Evolutionary conservation across 2,888 invertebrate species (phyloP), one percentile per base, ranked within the genome.

Genomic region (Plagodis pulveraria): DNA sequence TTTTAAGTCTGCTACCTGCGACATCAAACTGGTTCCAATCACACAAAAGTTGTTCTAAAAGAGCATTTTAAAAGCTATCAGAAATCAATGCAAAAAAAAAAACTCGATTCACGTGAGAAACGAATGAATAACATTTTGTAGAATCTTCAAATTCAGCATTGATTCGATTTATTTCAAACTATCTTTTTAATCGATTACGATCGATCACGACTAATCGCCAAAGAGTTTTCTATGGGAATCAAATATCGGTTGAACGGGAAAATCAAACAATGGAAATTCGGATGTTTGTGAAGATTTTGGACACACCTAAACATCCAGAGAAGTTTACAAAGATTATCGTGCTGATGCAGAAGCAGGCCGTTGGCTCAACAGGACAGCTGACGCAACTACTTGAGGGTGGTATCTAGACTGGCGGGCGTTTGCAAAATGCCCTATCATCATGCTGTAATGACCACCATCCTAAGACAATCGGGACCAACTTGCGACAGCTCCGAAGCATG

Each of bases 241-340:
- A 71, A 70, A 66, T 66, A 60, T 65, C 45, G 48, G 41, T 46
- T 41, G 48, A 60, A 58, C 43, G 54, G 36, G 36, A 35, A 36
- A 53, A 40, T 63, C 68, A 69, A 73, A 77, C 74, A 79, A 78
- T 74, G 51, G 62, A 67, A 72, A 71, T 62, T 48, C 57, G 53
- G 65, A 69, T 70, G 74, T 73, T 73, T 72, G 73, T 73, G 68
- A 69, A 73, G 74, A 77, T 76, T 74, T 71, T 72, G 58, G 42
- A 50, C 34, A 8, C n/a, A 59, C 54, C 46, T 47, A 50, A 43
- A n/a, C 58, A 41, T 51, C 12, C 10, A 11, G 11, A 4, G 4
- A 22, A 1, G 22, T 1, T 22, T 22, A 22, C 22, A 22, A 22
- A 22, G 22, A 22, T 22, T 22, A 22, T 22, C 22, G 22, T 22